These are phyloP conservation scores for Tupaia tana DNA, from an alignment of 2,113 vertebrate species.

Conservation along the genomic window DNA sequence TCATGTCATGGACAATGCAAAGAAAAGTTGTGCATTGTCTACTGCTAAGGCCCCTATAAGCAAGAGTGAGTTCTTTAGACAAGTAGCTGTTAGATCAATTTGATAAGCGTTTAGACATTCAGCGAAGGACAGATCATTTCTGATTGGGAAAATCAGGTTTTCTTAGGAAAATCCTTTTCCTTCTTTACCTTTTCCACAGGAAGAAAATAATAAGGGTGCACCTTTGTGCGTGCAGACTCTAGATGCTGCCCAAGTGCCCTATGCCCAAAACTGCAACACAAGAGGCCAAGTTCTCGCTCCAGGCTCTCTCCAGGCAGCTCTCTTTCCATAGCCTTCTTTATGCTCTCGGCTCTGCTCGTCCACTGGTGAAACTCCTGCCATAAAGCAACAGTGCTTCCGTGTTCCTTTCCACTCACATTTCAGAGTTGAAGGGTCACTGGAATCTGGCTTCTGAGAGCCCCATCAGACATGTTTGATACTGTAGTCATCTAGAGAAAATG, in stretches of 20 bases:
- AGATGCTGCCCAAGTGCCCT: neutral
- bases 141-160: neutral
- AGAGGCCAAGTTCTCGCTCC: neutral
- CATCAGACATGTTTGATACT: neutral
- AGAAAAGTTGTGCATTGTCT: neutral
- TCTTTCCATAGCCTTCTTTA: neutral
- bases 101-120: neutral
- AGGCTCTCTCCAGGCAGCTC: neutral
- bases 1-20: neutral
- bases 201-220: neutral
- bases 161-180: neutral
- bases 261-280: neutral
- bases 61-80: neutral
- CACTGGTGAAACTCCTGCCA: neutral
- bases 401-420: neutral
- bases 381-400: rapidly evolving
- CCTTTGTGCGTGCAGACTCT: neutral
- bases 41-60: neutral
- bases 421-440: neutral
- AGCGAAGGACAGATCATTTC: neutral
- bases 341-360: too few relatives aligned
- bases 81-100: neutral
- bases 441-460: too few relatives aligned
- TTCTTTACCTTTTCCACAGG: neutral
- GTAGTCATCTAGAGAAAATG: neutral